phyloP scores from a whole-genome alignment of 1,140 invertebrate species.

The Zaprionus ghesquierei region DNA sequence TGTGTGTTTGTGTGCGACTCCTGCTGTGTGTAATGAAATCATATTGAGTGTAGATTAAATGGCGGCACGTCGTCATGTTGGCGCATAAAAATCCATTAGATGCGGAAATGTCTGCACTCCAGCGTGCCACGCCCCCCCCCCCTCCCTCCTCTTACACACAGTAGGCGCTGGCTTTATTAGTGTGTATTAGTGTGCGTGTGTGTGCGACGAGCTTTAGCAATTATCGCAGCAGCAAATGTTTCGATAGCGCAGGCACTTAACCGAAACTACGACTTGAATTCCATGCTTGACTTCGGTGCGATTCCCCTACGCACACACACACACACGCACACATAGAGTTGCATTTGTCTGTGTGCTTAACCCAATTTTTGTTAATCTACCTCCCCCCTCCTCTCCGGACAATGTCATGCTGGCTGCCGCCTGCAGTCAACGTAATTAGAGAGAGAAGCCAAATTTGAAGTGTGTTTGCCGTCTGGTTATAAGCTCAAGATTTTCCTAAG shows the following conservation, averaged over 20 bases:
- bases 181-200: conserved; percentile 5
- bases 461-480: conserved; percentile 26
- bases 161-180: conserved; percentile 3
- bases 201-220: conserved; percentile 55
- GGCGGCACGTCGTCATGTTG: conserved; percentile 64
- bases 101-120: conserved; percentile 52
- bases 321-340: not conserved
- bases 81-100: conserved; percentile 76
- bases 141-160: not conserved
- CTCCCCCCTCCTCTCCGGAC: too few species aligned
- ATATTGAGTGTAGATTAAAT: conserved; percentile 80
- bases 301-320: conserved; percentile 14
- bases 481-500: conserved; percentile 21
- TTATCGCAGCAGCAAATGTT: conserved; percentile 70
- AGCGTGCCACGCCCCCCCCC: not conserved
- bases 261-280: conserved; percentile 33
- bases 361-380: conserved; percentile 69
- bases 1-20: conserved; percentile 36
- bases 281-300: conserved; percentile 55
- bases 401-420: conserved; percentile 1
- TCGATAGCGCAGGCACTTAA: conserved; percentile 41
- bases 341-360: conserved; percentile 41
- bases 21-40: conserved; percentile 72
- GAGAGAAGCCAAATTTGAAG: not conserved
- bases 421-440: conserved; percentile 23